Conservation (phyloP, 2,888 invertebrate species). For the Lithophane ornitopus region DNA sequence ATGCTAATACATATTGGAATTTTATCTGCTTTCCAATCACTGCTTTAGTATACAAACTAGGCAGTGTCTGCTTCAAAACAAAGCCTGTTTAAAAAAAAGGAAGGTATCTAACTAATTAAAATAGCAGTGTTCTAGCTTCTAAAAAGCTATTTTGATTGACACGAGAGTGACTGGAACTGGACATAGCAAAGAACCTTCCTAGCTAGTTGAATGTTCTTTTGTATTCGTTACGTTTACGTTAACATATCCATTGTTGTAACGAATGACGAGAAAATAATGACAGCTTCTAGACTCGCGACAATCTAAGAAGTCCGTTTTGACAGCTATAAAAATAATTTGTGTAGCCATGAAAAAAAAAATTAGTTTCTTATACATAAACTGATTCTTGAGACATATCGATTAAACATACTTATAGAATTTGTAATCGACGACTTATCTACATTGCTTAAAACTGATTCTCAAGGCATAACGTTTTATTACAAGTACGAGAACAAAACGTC, state of each 20-base stretch:
- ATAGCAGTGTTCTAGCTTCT: not conserved
- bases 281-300: no score
- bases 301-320: no score
- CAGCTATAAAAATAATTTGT: no score
- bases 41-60: conserved; percentile 4
- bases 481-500: no score
- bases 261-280: not conserved
- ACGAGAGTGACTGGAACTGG: conserved; percentile 12
- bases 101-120: not conserved
- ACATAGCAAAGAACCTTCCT: conserved; percentile 8
- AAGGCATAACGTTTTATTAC: no score
- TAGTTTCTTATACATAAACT: no score
- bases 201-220: conserved; percentile 17
- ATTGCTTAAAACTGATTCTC: no score
- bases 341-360: no score
- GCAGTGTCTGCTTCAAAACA: not conserved
- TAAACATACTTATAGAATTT: no score
- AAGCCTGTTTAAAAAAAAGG: conserved; percentile 22
- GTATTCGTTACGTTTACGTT: conserved; percentile 21
- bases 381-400: no score
- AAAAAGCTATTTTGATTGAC: conserved; percentile 26
- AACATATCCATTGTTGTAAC: not conserved
- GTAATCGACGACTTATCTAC: no score
- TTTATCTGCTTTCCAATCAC: conserved; percentile 24
- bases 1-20: conserved; percentile 1